A percentile compares a stretch with the other conserved stretches of the same genome.
Evolutionary conservation across 2,888 invertebrate genomes (phyloP).

Genomic region (Syritta pipiens): DNA sequence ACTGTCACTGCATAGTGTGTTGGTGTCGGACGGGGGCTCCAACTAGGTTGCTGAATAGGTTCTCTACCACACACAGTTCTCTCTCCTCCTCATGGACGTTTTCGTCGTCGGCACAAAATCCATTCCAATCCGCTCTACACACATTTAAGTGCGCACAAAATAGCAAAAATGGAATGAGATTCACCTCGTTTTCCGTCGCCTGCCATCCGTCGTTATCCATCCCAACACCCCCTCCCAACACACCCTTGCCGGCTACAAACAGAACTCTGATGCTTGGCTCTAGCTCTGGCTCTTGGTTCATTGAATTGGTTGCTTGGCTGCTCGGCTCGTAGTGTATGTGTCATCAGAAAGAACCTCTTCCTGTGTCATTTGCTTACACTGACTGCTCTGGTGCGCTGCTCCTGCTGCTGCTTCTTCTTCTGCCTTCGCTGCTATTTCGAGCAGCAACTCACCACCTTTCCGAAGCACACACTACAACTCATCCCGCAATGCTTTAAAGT

Average conservation of each 20-base stretch:
- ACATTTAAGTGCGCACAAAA: conserved; percentile 58
- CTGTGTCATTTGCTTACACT: conserved; percentile 56
- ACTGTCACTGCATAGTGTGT: conserved; percentile 48
- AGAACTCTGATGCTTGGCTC: conserved; percentile 9
- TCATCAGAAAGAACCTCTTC: conserved; percentile 62
- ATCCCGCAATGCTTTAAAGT: conserved; percentile 46
- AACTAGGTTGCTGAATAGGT: conserved; percentile 58
- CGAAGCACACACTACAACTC: conserved; percentile 28
- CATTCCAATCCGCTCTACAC: conserved; percentile 61
- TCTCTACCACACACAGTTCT: conserved; percentile 1
- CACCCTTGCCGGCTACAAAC: neutral
- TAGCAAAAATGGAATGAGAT: conserved; percentile 60
- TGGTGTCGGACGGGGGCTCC: conserved; percentile 31
- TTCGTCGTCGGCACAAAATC: no score
- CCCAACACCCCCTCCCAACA: conserved; percentile 34
- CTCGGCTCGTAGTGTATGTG: conserved; percentile 38
- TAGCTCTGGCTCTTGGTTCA: conserved; percentile 47
- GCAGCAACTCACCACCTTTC: no score
- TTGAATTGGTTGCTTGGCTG: conserved; percentile 54
- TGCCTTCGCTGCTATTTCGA: no score
- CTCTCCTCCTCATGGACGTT: conserved; percentile 6
- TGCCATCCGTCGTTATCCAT: neutral
- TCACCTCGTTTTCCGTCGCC: no score
- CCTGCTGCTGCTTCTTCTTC: conserved; percentile 21
- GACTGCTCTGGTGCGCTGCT: neutral